Evolutionary conservation across 1,140 invertebrate species (phyloP).

Genomic region (Drosophila nigromelanica): DNA sequence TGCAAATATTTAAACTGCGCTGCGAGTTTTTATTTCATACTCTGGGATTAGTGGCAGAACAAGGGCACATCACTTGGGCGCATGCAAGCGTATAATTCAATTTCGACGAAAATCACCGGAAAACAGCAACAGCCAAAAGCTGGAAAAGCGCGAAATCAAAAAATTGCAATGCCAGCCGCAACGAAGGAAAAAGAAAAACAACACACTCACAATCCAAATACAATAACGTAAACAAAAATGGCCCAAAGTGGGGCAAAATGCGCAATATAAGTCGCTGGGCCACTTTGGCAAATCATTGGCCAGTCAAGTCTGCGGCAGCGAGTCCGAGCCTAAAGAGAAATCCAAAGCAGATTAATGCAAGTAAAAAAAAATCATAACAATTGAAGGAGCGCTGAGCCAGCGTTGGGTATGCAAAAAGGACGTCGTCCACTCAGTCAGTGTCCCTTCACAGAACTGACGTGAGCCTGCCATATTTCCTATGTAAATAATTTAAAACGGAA

Average conservation of each 20-base stretch:
- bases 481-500: slow-evolving; percentile 71
- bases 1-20: slow-evolving; percentile 41
- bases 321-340: slow-evolving; percentile 36
- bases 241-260: slow-evolving; percentile 31
- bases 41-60: slow-evolving; percentile 5
- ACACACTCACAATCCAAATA: slow-evolving; percentile 26
- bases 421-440: neutral
- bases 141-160: slow-evolving; percentile 41
- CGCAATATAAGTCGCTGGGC: slow-evolving; percentile 43
- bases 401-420: slow-evolving; percentile 1
- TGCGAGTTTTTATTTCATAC: slow-evolving; percentile 11
- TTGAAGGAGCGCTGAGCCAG: slow-evolving; percentile 38
- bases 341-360: slow-evolving; percentile 36
- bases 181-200: slow-evolving; percentile 28
- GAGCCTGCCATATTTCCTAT: slow-evolving; percentile 50
- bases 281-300: slow-evolving; percentile 61
- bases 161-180: slow-evolving; percentile 34
- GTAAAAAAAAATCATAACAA: slow-evolving; percentile 41
- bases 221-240: slow-evolving; percentile 15
- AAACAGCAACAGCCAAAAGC: slow-evolving; percentile 35
- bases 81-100: slow-evolving; percentile 64
- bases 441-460: slow-evolving; percentile 15
- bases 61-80: slow-evolving; percentile 7
- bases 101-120: slow-evolving; percentile 47
- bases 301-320: slow-evolving; percentile 21